Conservation (phyloP, 2,797 vertebrate species). For the Limosa lapponica region DNA sequence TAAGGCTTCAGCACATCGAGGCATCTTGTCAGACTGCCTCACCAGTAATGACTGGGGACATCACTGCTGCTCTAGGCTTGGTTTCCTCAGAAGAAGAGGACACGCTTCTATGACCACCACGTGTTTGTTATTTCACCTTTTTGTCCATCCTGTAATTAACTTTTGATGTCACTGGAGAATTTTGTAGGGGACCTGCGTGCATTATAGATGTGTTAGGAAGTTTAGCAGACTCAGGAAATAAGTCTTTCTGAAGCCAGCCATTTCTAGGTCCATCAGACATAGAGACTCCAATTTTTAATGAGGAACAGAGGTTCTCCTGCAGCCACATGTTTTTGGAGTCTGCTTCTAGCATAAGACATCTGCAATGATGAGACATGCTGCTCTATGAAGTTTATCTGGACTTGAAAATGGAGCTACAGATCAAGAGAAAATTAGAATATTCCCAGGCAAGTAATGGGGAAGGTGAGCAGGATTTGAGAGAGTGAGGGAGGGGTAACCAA, state of each 20-base stretch:
- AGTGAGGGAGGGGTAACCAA: not conserved
- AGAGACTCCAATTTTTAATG: not conserved
- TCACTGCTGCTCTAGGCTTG: not conserved
- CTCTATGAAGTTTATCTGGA: not conserved
- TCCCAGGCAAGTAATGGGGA: not conserved
- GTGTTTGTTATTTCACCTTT: not conserved
- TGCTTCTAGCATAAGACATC: not conserved
- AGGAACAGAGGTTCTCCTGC: not conserved
- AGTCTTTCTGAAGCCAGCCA: not conserved
- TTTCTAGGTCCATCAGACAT: not conserved
- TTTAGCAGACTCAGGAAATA: not conserved
- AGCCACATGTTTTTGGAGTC: not conserved
- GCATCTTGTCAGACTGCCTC: not conserved
- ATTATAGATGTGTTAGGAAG: not conserved
- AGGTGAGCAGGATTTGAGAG: not conserved
- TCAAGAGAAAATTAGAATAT: not conserved
- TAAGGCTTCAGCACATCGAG: not conserved
- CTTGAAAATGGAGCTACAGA: not conserved
- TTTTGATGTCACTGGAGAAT: not conserved
- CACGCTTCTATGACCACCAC: fast-evolving
- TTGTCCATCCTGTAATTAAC: not conserved
- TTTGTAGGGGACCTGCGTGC: not conserved
- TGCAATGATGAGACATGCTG: not conserved
- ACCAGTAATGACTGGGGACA: not conserved
- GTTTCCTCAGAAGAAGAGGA: not conserved